Conservation (phyloP, 1,140 invertebrate genomes). For the Procambarus clarkii region DNA sequence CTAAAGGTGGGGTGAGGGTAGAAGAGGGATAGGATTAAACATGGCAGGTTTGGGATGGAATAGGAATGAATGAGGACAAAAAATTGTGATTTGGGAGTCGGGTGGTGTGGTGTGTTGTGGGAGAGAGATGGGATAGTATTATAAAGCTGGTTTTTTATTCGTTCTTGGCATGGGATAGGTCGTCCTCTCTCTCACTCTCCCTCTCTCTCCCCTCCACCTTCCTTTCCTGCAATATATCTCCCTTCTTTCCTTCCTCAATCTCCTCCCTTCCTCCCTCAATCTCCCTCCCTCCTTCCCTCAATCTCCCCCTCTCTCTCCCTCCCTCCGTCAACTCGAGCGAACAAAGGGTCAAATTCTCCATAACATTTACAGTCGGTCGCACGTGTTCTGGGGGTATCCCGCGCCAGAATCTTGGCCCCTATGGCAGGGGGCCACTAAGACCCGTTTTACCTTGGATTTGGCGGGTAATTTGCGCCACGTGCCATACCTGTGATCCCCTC, state of each 20-base stretch:
- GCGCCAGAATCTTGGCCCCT: too few species aligned
- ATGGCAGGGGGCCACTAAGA: background rate
- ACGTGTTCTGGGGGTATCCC: background rate
- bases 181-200: background rate
- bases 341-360: background rate
- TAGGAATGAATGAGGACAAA: too few species aligned
- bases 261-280: background rate
- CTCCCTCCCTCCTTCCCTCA: background rate
- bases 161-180: too few species aligned
- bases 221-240: slow-evolving; percentile 26
- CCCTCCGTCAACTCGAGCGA: background rate
- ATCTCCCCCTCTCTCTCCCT: slow-evolving; percentile 16
- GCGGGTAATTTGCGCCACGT: background rate
- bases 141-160: too few species aligned
- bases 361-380: background rate
- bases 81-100: too few species aligned
- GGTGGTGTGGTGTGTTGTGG: too few species aligned
- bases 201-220: too few species aligned
- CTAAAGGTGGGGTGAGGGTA: background rate
- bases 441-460: background rate
- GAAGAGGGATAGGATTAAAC: too few species aligned
- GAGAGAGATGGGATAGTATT: too few species aligned
- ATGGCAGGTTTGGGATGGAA: too few species aligned
- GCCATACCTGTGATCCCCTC: background rate
- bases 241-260: background rate